Evolutionary conservation across 2,113 vertebrate genomes (phyloP), one percentile per base, ranked within the genome.

Genomic region (Shinisaurus crocodilurus): DNA sequence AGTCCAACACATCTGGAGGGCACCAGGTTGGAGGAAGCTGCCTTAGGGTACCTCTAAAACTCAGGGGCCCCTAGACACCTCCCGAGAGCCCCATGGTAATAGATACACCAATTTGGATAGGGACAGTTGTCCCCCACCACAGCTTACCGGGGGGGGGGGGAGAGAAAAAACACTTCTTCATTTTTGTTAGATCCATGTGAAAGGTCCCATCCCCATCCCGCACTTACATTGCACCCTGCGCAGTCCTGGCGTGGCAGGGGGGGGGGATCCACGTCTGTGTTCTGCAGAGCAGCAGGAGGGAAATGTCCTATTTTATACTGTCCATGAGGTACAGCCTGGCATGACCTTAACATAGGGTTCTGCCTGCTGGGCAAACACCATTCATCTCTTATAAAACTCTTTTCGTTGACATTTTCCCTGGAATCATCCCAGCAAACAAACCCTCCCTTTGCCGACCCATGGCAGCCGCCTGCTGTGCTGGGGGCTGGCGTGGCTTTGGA

Each of bases 301-400:
- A 32, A 69, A 3, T 13, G 7, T 65, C 60, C 45, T 6, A 1
- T 85, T 89, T 85, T 89, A 89, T 89, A 89, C 37, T 16, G 43
- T 16, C 82, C 60, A 2, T 27, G 32, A 75, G 48, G 16, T 43
- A 15, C 37, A 5, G n/a, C 45, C 15, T 67, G 27, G 34, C 40
- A 27, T 32, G 13, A 16, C 23, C 43, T 54, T 89, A 89, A 85
- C 82, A 77, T 85, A 57, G 70, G 88, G 85, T 77, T 23, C 60
- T n/a, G 43, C 82, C 82, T 77, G 82, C 88, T 89, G 88, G 50
- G 34, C 74, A 84, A 89, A 89, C 43, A 89, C 5, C 34, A 77
- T 48, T 37, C 25, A 37, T 76, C 40, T 76, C 12, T 37, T 50
- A 85, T 77, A 40, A 65, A 89, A 85, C 72, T 48, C 18, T n/a